These are phyloP conservation scores for Cataglyphis livida DNA, from an alignment of 2,888 invertebrate genomes.

Conservation along the genomic window DNA sequence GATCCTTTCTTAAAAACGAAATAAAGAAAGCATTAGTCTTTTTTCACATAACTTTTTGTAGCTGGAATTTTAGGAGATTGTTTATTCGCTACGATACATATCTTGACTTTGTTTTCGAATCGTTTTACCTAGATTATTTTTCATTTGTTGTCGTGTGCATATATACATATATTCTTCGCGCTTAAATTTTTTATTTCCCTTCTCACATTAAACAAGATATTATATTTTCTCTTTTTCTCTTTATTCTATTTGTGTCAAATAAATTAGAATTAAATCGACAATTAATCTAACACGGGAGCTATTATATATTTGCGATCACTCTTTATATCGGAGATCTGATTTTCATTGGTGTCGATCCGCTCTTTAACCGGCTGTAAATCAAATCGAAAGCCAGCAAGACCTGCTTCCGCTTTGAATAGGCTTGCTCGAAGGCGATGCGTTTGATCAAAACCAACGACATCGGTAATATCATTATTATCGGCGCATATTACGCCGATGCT, in stretches of 20 bases:
- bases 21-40: slow-evolving; percentile 4
- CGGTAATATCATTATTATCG: slow-evolving; percentile 52
- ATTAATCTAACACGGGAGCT: slow-evolving; percentile 40
- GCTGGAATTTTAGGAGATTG: no score
- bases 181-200: no score
- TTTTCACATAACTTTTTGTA: no score
- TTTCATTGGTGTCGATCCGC: slow-evolving; percentile 34
- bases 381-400: slow-evolving; percentile 41
- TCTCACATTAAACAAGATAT: no score
- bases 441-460: slow-evolving; percentile 45
- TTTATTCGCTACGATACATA: no score
- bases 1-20: slow-evolving; percentile 51
- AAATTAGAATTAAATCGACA: slow-evolving; percentile 44
- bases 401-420: slow-evolving; percentile 32
- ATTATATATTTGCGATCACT: slow-evolving; percentile 21
- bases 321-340: slow-evolving; percentile 38
- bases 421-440: slow-evolving; percentile 21
- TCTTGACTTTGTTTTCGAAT: no score
- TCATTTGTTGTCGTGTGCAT: no score
- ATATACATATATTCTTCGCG: no score
- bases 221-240: background rate
- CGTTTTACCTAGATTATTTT: no score
- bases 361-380: slow-evolving; percentile 45
- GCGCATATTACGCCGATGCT: slow-evolving; percentile 28
- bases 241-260: slow-evolving; percentile 12